Evolutionary conservation across 1,140 invertebrate species (phyloP).

Genomic region (Drosophila parvula): DNA sequence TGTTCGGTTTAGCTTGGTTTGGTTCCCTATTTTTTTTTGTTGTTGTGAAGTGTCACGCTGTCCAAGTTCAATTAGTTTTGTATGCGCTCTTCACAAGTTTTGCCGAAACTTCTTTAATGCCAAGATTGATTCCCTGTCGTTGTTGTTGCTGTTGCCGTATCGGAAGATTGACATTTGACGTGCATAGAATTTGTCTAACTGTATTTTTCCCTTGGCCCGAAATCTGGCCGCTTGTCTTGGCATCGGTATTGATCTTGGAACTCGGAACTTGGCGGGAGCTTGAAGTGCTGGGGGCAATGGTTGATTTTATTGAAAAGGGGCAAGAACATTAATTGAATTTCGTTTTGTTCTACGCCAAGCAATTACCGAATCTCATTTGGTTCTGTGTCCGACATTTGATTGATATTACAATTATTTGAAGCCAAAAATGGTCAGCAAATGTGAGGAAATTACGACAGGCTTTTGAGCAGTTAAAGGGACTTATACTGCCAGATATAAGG

Average conservation of each 20-base stretch:
- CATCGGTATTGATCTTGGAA: conserved; percentile 42
- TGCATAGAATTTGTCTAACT: conserved; percentile 81
- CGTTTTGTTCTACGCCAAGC: conserved; percentile 15
- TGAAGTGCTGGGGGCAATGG: conserved; percentile 17
- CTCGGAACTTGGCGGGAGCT: conserved; percentile 18
- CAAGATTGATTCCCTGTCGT: conserved; percentile 71
- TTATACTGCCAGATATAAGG: not conserved
- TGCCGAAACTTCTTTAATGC: conserved; percentile 67
- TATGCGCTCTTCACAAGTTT: conserved; percentile 72
- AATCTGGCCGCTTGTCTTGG: conserved; percentile 42
- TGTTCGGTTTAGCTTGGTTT: conserved; percentile 42
- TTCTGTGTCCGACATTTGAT: conserved; percentile 25
- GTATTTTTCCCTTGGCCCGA: conserved; percentile 64
- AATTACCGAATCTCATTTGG: conserved; percentile 19
- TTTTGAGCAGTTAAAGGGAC: not conserved
- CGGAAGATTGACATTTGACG: conserved; percentile 77
- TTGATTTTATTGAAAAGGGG: conserved; percentile 14
- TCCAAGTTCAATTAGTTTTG: conserved; percentile 82
- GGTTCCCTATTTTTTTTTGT: conserved; percentile 12
- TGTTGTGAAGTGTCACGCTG: conserved; percentile 75
- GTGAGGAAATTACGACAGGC: not conserved
- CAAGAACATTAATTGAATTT: conserved; percentile 18
- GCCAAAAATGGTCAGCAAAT: not conserved
- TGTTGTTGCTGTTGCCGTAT: conserved; percentile 43
- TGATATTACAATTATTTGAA: conserved; percentile 25